Evolutionary conservation across 2,888 invertebrate genomes (phyloP).

Genomic region (Sphinx pinastri): DNA sequence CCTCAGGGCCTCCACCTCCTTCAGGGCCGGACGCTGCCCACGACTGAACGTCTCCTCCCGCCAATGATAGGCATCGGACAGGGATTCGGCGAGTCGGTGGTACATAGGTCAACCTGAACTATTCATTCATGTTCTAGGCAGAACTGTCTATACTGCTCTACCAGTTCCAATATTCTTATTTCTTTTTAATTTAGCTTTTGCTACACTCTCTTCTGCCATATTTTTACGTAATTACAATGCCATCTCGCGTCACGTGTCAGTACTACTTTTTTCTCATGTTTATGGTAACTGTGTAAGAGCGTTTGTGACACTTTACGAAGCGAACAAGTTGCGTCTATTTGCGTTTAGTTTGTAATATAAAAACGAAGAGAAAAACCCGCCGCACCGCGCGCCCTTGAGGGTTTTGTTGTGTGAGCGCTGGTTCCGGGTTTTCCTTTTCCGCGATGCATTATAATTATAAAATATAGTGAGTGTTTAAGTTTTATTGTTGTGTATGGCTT

Average conservation of each 20-base stretch:
- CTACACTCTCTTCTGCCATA: no score
- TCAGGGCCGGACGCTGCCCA: no score
- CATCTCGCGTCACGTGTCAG: neutral
- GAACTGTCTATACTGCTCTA: no score
- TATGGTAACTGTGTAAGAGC: conserved; percentile 7
- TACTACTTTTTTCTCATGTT: neutral
- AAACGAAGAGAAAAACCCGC: conserved; percentile 36
- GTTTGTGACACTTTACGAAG: conserved; percentile 17
- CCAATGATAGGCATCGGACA: no score
- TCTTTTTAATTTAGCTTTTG: no score
- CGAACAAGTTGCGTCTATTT: conserved; percentile 35
- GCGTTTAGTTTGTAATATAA: conserved; percentile 36
- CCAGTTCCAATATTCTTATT: no score
- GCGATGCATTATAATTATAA: neutral
- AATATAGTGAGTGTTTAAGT: conserved; percentile 1
- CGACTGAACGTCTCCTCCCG: no score
- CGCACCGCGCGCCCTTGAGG: conserved; percentile 37
- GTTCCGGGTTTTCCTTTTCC: conserved; percentile 30
- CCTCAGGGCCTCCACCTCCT: no score
- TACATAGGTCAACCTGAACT: no score
- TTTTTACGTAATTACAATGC: neutral
- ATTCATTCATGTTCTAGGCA: no score
- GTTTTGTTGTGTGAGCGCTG: conserved; percentile 30
- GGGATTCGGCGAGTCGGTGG: no score
- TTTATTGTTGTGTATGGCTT: neutral